phyloP scores from a whole-genome alignment of 2,113 vertebrate genomes.

The Piaya cayana region DNA sequence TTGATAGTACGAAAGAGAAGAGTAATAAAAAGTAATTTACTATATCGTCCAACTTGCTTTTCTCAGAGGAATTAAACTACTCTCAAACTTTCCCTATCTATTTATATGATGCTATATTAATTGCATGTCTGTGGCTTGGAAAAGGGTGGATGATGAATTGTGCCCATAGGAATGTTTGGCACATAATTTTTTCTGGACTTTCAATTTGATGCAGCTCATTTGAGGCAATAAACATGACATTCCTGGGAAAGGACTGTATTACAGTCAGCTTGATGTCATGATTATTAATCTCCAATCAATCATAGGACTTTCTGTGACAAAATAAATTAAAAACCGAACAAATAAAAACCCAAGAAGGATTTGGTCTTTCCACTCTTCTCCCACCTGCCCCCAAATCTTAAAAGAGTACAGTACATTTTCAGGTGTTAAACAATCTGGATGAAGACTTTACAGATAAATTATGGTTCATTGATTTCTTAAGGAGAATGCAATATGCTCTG shows the following conservation, averaged over 20 bases:
- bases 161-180: constrained; percentile 49
- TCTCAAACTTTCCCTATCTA: constrained; percentile 50
- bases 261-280: constrained; percentile 32
- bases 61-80: constrained; percentile 46
- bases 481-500: not conserved
- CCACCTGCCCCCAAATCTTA: not conserved
- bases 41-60: constrained; percentile 41
- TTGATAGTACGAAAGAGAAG: not conserved
- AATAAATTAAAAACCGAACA: not conserved
- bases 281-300: constrained; percentile 61
- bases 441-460: not conserved
- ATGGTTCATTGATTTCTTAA: not conserved
- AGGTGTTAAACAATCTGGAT: not conserved
- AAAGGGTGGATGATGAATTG: constrained; percentile 54
- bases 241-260: constrained; percentile 51
- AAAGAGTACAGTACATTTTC: not conserved
- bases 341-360: not conserved
- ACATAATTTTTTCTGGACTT: constrained; percentile 36
- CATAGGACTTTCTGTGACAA: constrained; percentile 36
- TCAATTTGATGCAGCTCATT: constrained; percentile 64
- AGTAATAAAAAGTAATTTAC: constrained; percentile 11
- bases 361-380: not conserved
- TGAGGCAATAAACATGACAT: constrained; percentile 54
- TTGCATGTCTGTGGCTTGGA: constrained; percentile 69
- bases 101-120: constrained; percentile 72